Evolutionary conservation across 1,140 invertebrate genomes (phyloP).

Genomic region (Pogonomyrmex barbatus): DNA sequence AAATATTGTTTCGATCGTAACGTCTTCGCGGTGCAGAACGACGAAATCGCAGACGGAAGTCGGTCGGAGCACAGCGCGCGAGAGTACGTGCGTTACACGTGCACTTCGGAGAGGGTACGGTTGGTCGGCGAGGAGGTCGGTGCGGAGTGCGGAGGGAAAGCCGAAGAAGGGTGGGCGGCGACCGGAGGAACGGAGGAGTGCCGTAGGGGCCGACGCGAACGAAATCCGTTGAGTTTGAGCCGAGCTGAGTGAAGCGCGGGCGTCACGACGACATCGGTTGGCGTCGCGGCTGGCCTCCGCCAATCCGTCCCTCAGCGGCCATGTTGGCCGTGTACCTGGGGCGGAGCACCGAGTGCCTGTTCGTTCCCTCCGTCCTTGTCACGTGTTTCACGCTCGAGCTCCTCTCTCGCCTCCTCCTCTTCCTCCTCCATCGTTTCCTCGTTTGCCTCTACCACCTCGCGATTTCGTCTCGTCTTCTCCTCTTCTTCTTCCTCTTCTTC

Average conservation of each 20-base stretch:
- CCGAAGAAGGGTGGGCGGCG: constrained; percentile 76
- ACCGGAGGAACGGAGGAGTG: constrained; percentile 76
- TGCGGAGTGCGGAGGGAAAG: constrained; percentile 58
- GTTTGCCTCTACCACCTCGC: constrained; percentile 1
- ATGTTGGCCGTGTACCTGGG: constrained; percentile 84
- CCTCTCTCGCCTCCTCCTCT: constrained; percentile 56
- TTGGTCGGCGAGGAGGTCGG: constrained; percentile 5
- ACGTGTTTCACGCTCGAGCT: constrained; percentile 43
- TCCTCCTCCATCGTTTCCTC: constrained; percentile 39
- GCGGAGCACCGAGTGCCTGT: constrained; percentile 80
- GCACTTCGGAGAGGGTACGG: constrained; percentile 37
- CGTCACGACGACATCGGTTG: constrained; percentile 83
- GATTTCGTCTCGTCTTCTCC: constrained; percentile 54
- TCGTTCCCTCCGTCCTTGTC: constrained; percentile 57
- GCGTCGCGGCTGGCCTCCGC: constrained; percentile 82
- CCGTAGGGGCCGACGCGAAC: constrained; percentile 70
- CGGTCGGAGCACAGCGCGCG: not conserved
- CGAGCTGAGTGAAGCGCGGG: constrained; percentile 84
- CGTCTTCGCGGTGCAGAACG: not conserved
- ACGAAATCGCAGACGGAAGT: constrained; percentile 32
- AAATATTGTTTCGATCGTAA: not conserved
- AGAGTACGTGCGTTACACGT: constrained; percentile 48
- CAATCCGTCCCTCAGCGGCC: constrained; percentile 86
- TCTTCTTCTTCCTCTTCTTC: constrained; percentile 54
- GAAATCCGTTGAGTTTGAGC: constrained; percentile 74